Percentiles rank a stretch among this genome's conserved stretches.
Evolutionary conservation across 2,888 invertebrate species (phyloP).

Genomic region (Rhagium mordax): DNA sequence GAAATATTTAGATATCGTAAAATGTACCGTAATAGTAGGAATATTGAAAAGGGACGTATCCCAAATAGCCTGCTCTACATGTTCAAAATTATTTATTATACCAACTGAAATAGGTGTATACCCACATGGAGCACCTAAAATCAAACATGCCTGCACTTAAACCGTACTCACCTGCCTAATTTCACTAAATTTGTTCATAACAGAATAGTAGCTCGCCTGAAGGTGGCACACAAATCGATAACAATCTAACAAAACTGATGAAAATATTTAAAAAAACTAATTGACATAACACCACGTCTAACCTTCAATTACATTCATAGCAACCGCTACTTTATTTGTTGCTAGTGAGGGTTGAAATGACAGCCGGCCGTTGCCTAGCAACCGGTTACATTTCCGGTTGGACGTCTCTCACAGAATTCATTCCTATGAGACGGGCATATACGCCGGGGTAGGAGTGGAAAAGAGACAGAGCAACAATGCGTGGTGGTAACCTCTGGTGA

Average conservation of each 20-base stretch:
- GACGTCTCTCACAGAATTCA: background rate
- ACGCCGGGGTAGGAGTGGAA: background rate
- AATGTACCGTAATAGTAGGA: no score
- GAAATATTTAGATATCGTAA: no score
- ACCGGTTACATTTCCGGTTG: background rate
- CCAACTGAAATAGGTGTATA: no score
- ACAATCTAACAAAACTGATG: constrained; percentile 35
- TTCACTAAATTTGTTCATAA: constrained; percentile 46
- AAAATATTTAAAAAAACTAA: constrained; percentile 28
- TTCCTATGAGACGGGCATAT: constrained; percentile 9
- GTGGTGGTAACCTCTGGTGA: background rate
- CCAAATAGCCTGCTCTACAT: no score
- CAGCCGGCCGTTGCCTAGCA: constrained; percentile 34
- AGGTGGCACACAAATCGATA: constrained; percentile 34
- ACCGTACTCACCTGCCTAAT: constrained; percentile 37
- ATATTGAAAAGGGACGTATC: no score
- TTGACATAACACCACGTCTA: constrained; percentile 26
- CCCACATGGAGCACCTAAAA: no score
- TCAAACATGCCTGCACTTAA: background rate
- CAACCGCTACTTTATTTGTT: constrained; percentile 42
- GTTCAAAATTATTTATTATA: no score
- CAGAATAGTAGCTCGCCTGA: constrained; percentile 16
- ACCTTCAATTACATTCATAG: constrained; percentile 35
- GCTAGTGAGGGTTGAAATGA: constrained; percentile 15
- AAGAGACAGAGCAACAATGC: background rate